phyloP scores from a whole-genome alignment of 2,113 vertebrate genomes.

The Ardeotis arabs region DNA sequence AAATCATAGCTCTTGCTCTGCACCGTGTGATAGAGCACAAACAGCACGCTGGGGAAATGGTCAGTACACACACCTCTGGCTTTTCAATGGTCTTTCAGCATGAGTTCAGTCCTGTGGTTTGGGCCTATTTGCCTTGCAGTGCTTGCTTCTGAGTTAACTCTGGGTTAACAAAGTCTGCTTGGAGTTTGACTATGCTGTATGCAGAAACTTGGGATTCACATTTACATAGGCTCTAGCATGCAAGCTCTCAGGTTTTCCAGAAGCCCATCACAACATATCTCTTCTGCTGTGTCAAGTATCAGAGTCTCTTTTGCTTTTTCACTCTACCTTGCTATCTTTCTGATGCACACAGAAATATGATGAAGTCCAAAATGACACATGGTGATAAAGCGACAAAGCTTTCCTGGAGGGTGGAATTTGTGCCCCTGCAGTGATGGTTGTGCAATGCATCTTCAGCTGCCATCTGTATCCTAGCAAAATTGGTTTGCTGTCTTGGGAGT shows the following conservation, averaged over 20 bases:
- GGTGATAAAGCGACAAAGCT: neutral
- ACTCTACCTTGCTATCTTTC: neutral
- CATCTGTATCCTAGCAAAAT: neutral
- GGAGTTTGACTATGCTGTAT: neutral
- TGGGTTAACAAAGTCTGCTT: neutral
- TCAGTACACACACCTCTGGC: neutral
- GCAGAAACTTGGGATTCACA: neutral
- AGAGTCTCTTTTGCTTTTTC: neutral
- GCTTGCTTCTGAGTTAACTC: neutral
- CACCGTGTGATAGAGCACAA: neutral
- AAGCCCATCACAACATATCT: neutral
- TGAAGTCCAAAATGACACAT: neutral
- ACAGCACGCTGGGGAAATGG: neutral
- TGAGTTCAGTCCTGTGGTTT: neutral
- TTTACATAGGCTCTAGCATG: neutral
- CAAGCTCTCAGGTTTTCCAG: neutral
- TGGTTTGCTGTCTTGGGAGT: neutral
- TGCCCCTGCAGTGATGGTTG: neutral
- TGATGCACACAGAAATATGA: neutral
- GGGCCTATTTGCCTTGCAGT: neutral
- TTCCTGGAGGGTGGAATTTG: neutral
- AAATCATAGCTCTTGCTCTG: neutral
- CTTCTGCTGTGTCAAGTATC: neutral
- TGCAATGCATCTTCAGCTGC: neutral
- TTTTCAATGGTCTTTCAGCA: neutral